Conservation (phyloP, 2,888 invertebrate genomes). For the Brachyopa scutellaris region DNA sequence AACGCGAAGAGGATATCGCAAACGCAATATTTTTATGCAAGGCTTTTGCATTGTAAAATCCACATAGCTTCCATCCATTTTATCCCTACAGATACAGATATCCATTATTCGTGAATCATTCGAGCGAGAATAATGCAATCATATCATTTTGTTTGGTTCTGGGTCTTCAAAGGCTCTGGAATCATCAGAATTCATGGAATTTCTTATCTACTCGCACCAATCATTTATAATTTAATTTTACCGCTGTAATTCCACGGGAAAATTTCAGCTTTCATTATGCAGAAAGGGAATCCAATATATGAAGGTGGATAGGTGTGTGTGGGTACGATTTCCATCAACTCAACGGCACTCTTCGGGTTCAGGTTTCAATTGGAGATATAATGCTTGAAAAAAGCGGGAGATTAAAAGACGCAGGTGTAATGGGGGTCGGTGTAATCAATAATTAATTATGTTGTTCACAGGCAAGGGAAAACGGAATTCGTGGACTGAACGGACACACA, state of each 20-base stretch:
- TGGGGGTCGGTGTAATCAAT: slow-evolving; percentile 54
- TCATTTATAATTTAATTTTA: slow-evolving; percentile 68
- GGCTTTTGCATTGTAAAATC: too few relatives aligned
- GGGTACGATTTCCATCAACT: slow-evolving; percentile 33
- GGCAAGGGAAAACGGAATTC: not conserved
- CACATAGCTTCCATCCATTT: too few relatives aligned
- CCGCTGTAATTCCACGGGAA: slow-evolving; percentile 44
- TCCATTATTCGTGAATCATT: too few relatives aligned
- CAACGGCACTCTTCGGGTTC: slow-evolving; percentile 6
- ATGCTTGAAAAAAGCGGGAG: slow-evolving; percentile 31
- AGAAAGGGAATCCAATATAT: slow-evolving; percentile 30
- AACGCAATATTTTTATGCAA: too few relatives aligned
- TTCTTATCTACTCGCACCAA: slow-evolving; percentile 63
- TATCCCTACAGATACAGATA: too few relatives aligned
- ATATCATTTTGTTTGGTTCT: slow-evolving; percentile 27
- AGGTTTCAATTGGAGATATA: slow-evolving; percentile 49
- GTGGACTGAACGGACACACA: not conserved
- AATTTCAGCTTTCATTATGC: slow-evolving; percentile 39
- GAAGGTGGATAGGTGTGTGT: slow-evolving; percentile 1
- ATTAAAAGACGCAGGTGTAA: too few relatives aligned
- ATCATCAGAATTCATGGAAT: slow-evolving; percentile 70
- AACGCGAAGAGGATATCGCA: too few relatives aligned
- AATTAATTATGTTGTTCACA: slow-evolving; percentile 44
- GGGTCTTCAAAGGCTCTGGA: slow-evolving; percentile 51
- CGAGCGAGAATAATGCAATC: too few relatives aligned